Evolutionary conservation across 2,113 vertebrate species (phyloP), one percentile per base, ranked within the genome.

Genomic region (Scolopax mira): DNA sequence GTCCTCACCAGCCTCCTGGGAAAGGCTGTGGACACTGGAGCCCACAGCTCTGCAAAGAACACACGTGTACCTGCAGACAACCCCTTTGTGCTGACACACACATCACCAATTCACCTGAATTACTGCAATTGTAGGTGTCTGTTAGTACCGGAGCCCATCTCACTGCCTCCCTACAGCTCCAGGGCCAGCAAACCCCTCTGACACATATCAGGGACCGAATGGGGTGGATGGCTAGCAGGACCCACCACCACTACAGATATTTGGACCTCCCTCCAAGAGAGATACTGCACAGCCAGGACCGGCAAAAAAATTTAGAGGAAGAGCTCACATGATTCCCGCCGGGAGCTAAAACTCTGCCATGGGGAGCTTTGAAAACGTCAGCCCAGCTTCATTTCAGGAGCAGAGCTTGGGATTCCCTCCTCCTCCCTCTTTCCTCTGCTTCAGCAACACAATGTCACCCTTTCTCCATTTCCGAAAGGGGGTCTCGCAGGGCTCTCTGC

Each of bases 21-120:
- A 79, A 64, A 42, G 42, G 61, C 48, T 58, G 71, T 10, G 14
- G 66, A 64, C 31, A 23, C 13, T 7, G 7, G n/a, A 79, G 49
- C 30, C 58, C 35, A 41, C 15, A 52, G 55, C 18, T 74, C 35
- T 33, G 13, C 48, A 35, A 72, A 52, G 18, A 54, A 13, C 15
- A 52, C 28, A 31, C 0, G 0, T 0, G 1, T 25, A 37, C 14
- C 33, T 2, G 1, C 28, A 74, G 79, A 11, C 35, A 61, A 6
- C 2, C 49, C n/a, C 44, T 54, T 16, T 35, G 13, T 37, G 30
- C 42, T 3, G 6, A 13, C 62, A 62, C 2, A 0, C 9, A 15
- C 12, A 33, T 52, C 46, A 30, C 31, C 8, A 12, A 9, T 8
- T 41, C 39, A 49, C 41, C 42, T 48, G n/a, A 44, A 83, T 18